phyloP scores from a whole-genome alignment of 2,888 invertebrate species.

The Allygus modestus region DNA sequence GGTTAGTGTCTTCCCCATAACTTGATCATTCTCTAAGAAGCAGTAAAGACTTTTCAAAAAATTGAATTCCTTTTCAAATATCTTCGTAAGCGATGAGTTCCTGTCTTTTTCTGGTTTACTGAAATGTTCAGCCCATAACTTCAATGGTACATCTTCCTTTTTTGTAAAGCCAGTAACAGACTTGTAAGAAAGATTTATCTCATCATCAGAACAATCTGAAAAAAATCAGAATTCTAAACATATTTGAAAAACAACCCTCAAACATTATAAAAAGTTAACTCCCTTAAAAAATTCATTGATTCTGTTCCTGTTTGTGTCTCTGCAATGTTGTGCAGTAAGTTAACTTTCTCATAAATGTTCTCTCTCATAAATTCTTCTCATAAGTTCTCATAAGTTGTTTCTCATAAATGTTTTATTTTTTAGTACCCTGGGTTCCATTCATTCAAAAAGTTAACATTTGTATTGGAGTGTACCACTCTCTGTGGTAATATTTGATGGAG shows the following conservation, averaged over 20 bases:
- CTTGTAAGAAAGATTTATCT: slow-evolving; percentile 12
- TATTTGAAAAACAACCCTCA: background rate
- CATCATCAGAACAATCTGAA: slow-evolving; percentile 14
- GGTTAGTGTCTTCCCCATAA: slow-evolving; percentile 45
- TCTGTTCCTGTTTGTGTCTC: no score
- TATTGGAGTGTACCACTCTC: no score
- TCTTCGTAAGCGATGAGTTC: background rate
- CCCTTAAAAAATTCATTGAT: no score
- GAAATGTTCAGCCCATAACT: slow-evolving; percentile 55
- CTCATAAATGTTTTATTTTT: no score
- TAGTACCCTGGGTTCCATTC: no score
- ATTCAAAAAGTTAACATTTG: no score
- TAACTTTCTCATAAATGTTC: no score
- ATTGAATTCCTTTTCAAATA: slow-evolving; percentile 38
- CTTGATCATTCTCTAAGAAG: slow-evolving; percentile 49
- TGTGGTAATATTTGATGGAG: no score
- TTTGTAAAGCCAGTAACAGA: background rate
- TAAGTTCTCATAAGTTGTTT: no score
- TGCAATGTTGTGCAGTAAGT: no score
- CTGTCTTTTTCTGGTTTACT: slow-evolving; percentile 39
- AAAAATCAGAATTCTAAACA: background rate
- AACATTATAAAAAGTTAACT: no score
- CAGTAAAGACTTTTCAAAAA: slow-evolving; percentile 17
- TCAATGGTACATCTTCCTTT: slow-evolving; percentile 14
- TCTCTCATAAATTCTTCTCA: no score